phyloP scores from a whole-genome alignment of 1,140 invertebrate genomes.

The Portunus trituberculatus region DNA sequence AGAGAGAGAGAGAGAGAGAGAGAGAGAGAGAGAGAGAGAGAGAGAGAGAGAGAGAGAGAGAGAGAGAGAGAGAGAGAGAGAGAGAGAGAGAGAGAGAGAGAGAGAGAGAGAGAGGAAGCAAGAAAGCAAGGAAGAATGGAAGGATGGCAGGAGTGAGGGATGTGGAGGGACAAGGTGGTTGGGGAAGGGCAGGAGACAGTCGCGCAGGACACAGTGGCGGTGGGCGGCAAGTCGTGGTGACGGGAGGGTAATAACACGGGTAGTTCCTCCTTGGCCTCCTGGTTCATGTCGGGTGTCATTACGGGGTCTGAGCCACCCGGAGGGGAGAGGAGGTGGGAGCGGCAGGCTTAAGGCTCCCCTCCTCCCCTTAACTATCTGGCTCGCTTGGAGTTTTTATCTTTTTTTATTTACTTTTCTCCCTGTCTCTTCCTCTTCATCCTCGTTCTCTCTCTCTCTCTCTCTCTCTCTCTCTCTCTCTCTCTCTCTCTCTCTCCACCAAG shows the following conservation, averaged over 20 bases:
- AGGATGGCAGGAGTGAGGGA: neutral
- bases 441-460: constrained; percentile 4
- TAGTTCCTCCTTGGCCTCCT: constrained; percentile 31
- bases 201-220: neutral
- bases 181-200: neutral
- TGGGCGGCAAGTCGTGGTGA: neutral
- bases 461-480: constrained; percentile 37
- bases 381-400: no score
- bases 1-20: no score
- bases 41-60: no score
- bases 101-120: neutral
- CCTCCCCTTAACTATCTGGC: neutral
- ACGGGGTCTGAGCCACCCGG: neutral
- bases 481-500: constrained; percentile 1
- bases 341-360: constrained; percentile 31
- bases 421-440: no score
- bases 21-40: no score
- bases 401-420: no score
- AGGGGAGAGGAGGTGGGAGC: neutral
- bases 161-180: neutral
- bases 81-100: neutral
- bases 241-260: constrained; percentile 37
- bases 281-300: constrained; percentile 29
- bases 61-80: no score
- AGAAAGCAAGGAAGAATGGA: neutral